Conservation (phyloP, 2,113 vertebrate species). For the Syngnathoides biaculeatus region DNA sequence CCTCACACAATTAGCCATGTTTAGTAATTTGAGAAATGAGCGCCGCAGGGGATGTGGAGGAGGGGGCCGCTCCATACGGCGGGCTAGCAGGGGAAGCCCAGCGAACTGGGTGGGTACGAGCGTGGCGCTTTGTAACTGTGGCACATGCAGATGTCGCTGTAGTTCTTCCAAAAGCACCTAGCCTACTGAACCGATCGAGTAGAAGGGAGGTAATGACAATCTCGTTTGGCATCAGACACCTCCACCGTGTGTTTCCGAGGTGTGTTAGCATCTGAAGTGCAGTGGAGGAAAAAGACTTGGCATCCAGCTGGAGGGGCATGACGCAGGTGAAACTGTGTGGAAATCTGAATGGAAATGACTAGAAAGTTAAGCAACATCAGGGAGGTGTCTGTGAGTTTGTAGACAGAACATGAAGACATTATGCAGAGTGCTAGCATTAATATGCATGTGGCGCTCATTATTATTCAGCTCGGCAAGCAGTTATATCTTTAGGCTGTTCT, state of each 20-base stretch:
- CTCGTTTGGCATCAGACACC: constrained; percentile 74
- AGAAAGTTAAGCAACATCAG: constrained; percentile 65
- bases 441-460: constrained; percentile 74
- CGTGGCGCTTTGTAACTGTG: constrained; percentile 77
- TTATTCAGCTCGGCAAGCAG: constrained; percentile 65
- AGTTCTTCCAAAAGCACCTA: constrained; percentile 92
- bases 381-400: constrained; percentile 55
- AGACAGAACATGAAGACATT: constrained; percentile 79
- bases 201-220: constrained; percentile 79
- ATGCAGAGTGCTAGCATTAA: constrained; percentile 83
- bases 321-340: constrained; percentile 63
- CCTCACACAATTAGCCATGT: constrained; percentile 82
- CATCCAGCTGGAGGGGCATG: constrained; percentile 34
- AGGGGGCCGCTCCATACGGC: constrained; percentile 44
- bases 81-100: constrained; percentile 59
- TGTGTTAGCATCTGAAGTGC: constrained; percentile 32
- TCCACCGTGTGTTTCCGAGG: constrained; percentile 54
- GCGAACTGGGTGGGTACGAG: constrained; percentile 66
- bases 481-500: constrained; percentile 61
- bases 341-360: constrained; percentile 80
- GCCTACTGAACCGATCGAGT: constrained; percentile 71
- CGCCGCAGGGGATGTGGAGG: constrained; percentile 61
- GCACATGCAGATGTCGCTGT: constrained; percentile 99
- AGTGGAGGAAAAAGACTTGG: constrained; percentile 50
- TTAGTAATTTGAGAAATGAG: constrained; percentile 73